Evolutionary conservation across 2,113 vertebrate genomes (phyloP), one percentile per base, ranked within the genome.

Genomic region (Python bivittatus): DNA sequence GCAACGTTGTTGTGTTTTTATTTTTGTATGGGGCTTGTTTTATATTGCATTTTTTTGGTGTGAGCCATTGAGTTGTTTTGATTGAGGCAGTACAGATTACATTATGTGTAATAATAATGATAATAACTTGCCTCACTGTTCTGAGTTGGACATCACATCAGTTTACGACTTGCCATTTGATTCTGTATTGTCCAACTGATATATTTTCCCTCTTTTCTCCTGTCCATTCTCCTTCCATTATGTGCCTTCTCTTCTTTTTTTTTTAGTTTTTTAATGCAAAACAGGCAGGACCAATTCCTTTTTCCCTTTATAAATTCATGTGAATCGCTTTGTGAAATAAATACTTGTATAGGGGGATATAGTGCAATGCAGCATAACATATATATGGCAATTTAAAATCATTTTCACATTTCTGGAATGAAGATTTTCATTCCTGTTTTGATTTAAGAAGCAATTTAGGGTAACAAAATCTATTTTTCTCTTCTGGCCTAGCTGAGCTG

Each of bases 371-470:
- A 52, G 57, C 58, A 13, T n/a, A 54, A 54, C 6, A 48, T 29
- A 93, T 87, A 54, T 6, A 61, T 44, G 53, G 20, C 57, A 72
- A 33, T 88, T 64, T 85, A 0, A 15, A 1, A 91, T 92, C 53
- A 48, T 88, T 57, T 48, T 64, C 58, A 56, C 72, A 4, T 61
- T 93, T 93, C 48, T 38, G 10, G 29, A 91, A 90, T 17, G 33
- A 93, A 91, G 44, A 83, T 0, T 54, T 52, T 88, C 90, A 89
- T 27, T 53, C 61, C 0, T 2, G 2, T 57, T 48, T 91, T 94
- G 64, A 64, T 0, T 13, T 92, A 79, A 91, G 22, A 95, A 84
- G 17, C 33, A 86, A 72, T 56, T 90, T 88, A 95, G 42, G 20
- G 33, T 27, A 92, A 13, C 1, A 88, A 93, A 90, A 12, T n/a